Percentiles rank a stretch among this genome's conserved stretches.
These are phyloP conservation scores for Actinernus sp. DNA, from an alignment of 92 coral and sea anemone genomes.

Conservation along the genomic window DNA sequence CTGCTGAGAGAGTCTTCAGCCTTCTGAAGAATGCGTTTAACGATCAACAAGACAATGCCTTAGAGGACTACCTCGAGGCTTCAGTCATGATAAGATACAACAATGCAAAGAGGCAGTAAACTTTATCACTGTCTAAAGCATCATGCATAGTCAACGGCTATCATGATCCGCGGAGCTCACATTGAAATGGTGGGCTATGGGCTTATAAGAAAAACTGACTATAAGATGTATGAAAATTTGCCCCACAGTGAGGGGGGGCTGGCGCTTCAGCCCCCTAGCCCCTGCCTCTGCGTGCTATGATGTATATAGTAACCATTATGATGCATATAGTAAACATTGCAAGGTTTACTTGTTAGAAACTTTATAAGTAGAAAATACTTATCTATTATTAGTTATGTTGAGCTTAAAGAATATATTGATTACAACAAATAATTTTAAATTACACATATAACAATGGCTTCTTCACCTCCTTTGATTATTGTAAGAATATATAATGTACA, in stretches of 20 bases:
- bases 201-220: too few relatives aligned
- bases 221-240: too few relatives aligned
- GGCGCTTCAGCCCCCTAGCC: too few relatives aligned
- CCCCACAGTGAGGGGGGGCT: too few relatives aligned
- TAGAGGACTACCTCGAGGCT: conserved; percentile 71
- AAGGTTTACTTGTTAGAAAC: conserved; percentile 56
- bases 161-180: too few relatives aligned
- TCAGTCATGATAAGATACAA: conserved; percentile 69
- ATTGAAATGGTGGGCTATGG: too few relatives aligned
- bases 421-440: conserved; percentile 27
- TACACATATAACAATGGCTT: conserved; percentile 28
- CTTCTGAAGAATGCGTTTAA: conserved; percentile 37
- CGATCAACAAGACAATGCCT: conserved; percentile 62
- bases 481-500: conserved; percentile 16
- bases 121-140: conserved; percentile 2
- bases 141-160: not conserved
- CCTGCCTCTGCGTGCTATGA: conserved; percentile 24
- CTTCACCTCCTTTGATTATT: conserved; percentile 31
- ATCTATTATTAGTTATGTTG: conserved; percentile 31
- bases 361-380: conserved; percentile 26
- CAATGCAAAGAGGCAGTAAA: conserved; percentile 58
- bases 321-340: conserved; percentile 35
- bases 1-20: too few relatives aligned
- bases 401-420: conserved; percentile 26
- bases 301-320: conserved; percentile 30